phyloP scores from a whole-genome alignment of 2,113 vertebrate genomes.

The Pristiophorus japonicus region DNA sequence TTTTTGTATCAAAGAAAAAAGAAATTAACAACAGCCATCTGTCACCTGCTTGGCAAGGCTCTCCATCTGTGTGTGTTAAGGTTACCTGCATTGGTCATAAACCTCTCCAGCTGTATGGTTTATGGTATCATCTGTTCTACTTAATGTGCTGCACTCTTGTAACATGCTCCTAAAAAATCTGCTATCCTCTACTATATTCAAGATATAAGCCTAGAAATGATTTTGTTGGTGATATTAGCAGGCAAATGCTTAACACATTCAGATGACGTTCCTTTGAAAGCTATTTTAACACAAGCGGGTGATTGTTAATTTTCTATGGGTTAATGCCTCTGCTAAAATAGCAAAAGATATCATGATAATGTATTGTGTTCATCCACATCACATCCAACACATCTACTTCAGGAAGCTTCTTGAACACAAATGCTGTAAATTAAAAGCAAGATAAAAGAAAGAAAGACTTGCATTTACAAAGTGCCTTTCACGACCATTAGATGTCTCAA shows the following conservation, averaged over 20 bases:
- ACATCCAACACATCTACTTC: not conserved
- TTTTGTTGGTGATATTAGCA: not conserved
- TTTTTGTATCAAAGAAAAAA: not conserved
- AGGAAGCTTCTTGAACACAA: not conserved
- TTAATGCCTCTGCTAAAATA: not conserved
- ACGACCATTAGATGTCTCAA: too few relatives aligned
- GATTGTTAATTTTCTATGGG: not conserved
- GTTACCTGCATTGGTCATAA: not conserved
- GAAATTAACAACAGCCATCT: not conserved
- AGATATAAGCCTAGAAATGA: not conserved
- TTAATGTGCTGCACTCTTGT: not conserved
- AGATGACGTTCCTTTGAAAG: not conserved
- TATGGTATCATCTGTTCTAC: not conserved
- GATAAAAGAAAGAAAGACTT: too few relatives aligned
- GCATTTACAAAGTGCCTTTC: too few relatives aligned
- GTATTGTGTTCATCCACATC: not conserved
- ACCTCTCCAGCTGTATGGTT: conserved; percentile 13
- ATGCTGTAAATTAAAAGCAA: not conserved
- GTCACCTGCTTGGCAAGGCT: not conserved
- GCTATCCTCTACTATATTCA: not conserved
- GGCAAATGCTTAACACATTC: not conserved
- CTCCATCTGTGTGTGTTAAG: conserved; percentile 5
- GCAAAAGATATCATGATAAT: not conserved
- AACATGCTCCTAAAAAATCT: not conserved
- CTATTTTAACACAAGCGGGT: not conserved